Conservation (phyloP, 1,140 invertebrate species). For the Heterodera schachtii region DNA sequence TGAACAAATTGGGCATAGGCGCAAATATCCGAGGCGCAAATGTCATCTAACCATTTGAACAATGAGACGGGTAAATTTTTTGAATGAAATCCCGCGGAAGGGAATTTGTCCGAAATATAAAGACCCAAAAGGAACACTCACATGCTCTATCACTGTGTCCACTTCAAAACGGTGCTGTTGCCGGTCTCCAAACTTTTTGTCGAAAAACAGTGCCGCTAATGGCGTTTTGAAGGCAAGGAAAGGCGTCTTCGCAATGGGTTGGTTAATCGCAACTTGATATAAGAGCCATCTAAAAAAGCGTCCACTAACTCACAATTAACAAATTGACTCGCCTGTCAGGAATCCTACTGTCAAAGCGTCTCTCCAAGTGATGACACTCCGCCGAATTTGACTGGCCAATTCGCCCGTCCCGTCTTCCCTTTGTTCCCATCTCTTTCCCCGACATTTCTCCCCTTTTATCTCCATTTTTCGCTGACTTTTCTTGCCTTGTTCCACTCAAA, state of each 20-base stretch:
- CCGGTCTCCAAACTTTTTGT: not conserved
- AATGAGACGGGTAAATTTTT: too few relatives aligned
- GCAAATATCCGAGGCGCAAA: too few relatives aligned
- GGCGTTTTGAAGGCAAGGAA: constrained; percentile 79
- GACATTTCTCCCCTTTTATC: not conserved
- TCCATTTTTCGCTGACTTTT: not conserved
- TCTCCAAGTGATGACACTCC: not conserved
- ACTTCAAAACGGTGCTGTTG: constrained; percentile 20
- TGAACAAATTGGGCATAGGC: too few relatives aligned
- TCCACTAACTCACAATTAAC: too few relatives aligned
- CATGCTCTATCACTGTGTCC: constrained; percentile 4
- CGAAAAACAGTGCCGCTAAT: constrained; percentile 67
- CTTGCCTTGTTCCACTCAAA: not conserved
- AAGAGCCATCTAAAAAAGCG: constrained; percentile 19
- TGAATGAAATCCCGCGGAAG: not conserved
- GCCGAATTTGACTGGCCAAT: not conserved
- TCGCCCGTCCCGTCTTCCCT: not conserved
- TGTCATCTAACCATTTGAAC: too few relatives aligned
- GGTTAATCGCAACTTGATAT: constrained; percentile 68
- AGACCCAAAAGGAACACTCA: not conserved
- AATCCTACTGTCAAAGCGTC: not conserved
- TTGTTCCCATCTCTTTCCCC: not conserved
- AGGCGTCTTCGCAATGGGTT: constrained; percentile 73
- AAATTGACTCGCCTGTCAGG: not conserved
- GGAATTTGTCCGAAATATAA: not conserved